Percentiles rank a stretch among this genome's conserved stretches.
Evolutionary conservation across 92 coral and sea anemone species (phyloP).

Genomic region (Umimayanthus chanpuru): DNA sequence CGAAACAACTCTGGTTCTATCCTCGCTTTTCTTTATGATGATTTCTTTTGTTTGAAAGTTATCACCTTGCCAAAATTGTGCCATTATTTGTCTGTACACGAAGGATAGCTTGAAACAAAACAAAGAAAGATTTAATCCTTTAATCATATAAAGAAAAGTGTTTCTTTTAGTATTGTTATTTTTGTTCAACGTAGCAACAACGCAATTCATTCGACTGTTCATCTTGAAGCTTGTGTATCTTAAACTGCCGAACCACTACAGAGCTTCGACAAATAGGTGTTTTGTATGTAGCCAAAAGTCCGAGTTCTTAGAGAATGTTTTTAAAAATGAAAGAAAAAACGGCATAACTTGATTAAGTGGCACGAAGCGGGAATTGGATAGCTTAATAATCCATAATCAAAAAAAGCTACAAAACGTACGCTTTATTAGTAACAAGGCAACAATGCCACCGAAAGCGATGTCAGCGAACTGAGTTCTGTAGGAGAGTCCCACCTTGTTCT

Average conservation of each 20-base stretch:
- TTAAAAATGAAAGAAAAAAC: not conserved
- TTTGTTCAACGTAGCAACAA: slow-evolving; percentile 39
- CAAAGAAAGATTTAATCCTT: slow-evolving; percentile 1
- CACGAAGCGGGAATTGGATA: not conserved
- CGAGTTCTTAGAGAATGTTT: not conserved
- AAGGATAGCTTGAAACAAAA: slow-evolving; percentile 8
- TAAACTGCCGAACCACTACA: not conserved
- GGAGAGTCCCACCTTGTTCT: not conserved
- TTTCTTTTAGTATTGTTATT: not conserved
- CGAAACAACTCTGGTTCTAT: not conserved
- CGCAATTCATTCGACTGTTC: slow-evolving; percentile 30
- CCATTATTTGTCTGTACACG: not conserved
- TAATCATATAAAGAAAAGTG: slow-evolving; percentile 3
- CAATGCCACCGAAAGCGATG: not conserved
- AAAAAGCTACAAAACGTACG: not conserved
- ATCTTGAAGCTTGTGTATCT: slow-evolving; percentile 14
- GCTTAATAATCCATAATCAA: not conserved
- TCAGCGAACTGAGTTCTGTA: not conserved
- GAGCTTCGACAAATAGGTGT: not conserved
- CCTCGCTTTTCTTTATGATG: not conserved
- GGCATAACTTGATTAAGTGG: not conserved
- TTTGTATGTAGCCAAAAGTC: not conserved
- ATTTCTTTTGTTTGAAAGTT: slow-evolving; percentile 5
- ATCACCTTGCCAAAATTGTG: not conserved
- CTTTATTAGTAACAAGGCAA: slow-evolving; percentile 7